Evolutionary conservation across 2,113 vertebrate species (phyloP).

Genomic region (Taxidea taxus): DNA sequence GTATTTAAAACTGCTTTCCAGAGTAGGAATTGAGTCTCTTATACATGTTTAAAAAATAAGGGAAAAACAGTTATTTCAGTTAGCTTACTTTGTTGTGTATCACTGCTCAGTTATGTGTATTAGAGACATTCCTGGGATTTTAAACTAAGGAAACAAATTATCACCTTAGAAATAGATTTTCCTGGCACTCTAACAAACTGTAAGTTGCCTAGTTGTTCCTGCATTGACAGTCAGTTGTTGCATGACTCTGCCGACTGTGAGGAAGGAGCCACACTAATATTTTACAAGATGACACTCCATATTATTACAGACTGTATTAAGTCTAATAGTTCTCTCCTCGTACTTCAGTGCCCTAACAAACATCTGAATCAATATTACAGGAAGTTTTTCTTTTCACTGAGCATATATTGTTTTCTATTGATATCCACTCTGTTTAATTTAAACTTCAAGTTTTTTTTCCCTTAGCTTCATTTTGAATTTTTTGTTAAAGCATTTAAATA

Average conservation of each 20-base stretch:
- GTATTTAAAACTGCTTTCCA: neutral
- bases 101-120: neutral
- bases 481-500: neutral
- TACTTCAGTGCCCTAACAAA: neutral
- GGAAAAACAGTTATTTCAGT: neutral
- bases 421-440: neutral
- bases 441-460: constrained; percentile 31
- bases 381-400: neutral
- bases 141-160: neutral
- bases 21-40: neutral
- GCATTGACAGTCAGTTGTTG: neutral
- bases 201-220: neutral
- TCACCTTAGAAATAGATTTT: neutral
- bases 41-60: neutral
- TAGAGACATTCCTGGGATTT: neutral
- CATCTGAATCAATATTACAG: neutral
- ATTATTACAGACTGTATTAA: neutral
- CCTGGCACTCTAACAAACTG: neutral
- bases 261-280: neutral
- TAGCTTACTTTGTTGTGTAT: neutral
- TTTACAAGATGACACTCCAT: neutral
- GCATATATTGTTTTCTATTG: neutral
- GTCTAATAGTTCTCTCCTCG: neutral
- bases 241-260: neutral
- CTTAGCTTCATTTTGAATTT: constrained; percentile 48